Evolutionary conservation across 1,140 invertebrate species (phyloP), one percentile per base, ranked within the genome.

Genomic region (Coptotermes formosanus): DNA sequence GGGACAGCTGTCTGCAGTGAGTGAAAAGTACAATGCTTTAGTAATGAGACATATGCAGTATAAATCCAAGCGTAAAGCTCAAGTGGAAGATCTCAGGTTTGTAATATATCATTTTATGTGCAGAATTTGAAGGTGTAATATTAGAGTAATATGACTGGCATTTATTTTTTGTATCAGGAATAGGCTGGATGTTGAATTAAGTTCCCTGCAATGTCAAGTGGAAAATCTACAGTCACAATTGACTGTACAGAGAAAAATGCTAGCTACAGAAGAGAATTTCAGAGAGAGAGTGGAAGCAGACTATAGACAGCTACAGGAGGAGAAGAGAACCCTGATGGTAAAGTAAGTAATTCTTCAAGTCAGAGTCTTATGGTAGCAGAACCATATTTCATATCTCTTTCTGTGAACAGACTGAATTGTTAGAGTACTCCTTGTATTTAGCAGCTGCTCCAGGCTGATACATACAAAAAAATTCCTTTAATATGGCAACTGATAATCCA

Each of bases 1-100:
- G 87, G 86, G 88, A 30, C 89, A 90, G 83, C 84, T 90, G 12
- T 88, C 87, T 48, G 82, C 88, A 38, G 86, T 90, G 38, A 90
- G 88, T 48, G 90, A 90, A 87, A 90, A 90, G 85, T 90, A 90
- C 84, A 90, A 90, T 88, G 86, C 88, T 75, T 84, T 90, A 64
- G 90, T 88, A 44, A 86, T 90, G 25, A 89, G 88, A 83, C 89
- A 90, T 87, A 89, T 90, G 59, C 90, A 90, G 55, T 89, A 90
- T 83, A 90, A 90, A 87, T 86, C 89, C n/a, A 90, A 89, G 86
- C 87, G 89, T 59, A 90, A 89, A 87, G 88, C 90, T 86, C 89
- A 90, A 87, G 87, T 90, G 38, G 89, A 90, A 86, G 89, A 89
- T 87, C 86, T 90, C 32, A 89, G 89, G 89, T 89, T 88, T 86